Percentiles rank a stretch among this genome's conserved stretches.
phyloP scores from a whole-genome alignment of 2,888 invertebrate genomes.

The Anticlea derivata region DNA sequence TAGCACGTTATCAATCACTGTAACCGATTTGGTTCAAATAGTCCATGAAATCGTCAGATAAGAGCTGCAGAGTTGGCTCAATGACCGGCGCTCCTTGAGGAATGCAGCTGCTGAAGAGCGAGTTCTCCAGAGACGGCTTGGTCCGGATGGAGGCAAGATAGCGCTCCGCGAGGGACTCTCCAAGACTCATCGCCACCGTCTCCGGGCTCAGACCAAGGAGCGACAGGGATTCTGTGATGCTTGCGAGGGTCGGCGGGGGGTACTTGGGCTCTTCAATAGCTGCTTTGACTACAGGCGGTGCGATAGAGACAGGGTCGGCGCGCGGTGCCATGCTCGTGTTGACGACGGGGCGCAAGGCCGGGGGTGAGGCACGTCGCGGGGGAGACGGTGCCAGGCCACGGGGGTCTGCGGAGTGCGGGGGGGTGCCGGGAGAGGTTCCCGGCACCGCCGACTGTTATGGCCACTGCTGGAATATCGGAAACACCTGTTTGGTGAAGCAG shows the following conservation, averaged over 20 bases:
- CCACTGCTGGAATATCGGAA: constrained; percentile 89
- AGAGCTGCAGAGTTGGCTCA: constrained; percentile 80
- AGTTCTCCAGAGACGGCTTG: constrained; percentile 48
- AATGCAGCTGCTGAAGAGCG: constrained; percentile 41
- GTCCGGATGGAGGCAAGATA: constrained; percentile 72
- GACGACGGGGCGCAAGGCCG: constrained; percentile 74
- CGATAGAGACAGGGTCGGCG: constrained; percentile 27
- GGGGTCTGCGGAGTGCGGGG: constrained; percentile 59
- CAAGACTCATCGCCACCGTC: constrained; percentile 72
- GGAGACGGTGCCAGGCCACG: constrained; percentile 71
- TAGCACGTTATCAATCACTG: constrained; percentile 16
- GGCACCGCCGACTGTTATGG: constrained; percentile 94
- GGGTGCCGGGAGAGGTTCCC: constrained; percentile 81
- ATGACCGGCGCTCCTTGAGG: constrained; percentile 53
- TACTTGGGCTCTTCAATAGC: constrained; percentile 57
- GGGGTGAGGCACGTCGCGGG: constrained; percentile 72
- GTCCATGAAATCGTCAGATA: constrained; percentile 85
- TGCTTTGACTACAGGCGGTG: constrained; percentile 11
- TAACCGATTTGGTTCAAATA: constrained; percentile 84
- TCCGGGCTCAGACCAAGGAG: constrained; percentile 73
- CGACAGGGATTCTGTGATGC: constrained; percentile 74
- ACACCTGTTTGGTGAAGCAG: constrained; percentile 91
- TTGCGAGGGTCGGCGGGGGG: constrained; percentile 62
- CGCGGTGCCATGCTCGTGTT: constrained; percentile 80
- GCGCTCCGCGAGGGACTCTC: constrained; percentile 75